Conservation (phyloP, 2,113 vertebrate species). For the Hippopotamus amphibius region DNA sequence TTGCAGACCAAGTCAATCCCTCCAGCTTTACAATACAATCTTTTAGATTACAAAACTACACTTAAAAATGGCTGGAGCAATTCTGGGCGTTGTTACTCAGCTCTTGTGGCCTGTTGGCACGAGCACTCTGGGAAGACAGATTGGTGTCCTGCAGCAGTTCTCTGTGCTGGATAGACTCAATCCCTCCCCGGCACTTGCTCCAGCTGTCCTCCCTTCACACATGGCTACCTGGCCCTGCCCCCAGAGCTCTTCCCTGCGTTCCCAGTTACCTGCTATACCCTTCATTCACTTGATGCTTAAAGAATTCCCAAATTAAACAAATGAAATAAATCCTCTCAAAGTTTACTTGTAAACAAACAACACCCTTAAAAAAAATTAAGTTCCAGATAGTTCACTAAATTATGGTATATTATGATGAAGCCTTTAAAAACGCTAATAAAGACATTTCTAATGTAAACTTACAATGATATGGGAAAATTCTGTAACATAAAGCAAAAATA, state of each 20-base stretch:
- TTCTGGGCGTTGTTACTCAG: constrained; percentile 60
- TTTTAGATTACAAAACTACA: constrained; percentile 77
- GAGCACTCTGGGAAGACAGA: constrained; percentile 60
- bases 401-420: neutral
- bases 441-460: neutral
- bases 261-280: neutral
- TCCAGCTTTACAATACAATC: constrained; percentile 70
- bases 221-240: constrained; percentile 51
- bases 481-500: neutral
- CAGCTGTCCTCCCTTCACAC: constrained; percentile 58
- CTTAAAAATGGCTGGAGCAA: constrained; percentile 59
- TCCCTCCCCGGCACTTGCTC: neutral
- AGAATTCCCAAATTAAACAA: constrained; percentile 23
- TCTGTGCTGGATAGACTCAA: neutral
- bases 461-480: neutral
- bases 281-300: neutral
- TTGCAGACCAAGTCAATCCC: constrained; percentile 68
- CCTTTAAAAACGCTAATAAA: neutral
- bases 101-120: constrained; percentile 74
- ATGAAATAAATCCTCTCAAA: constrained; percentile 1
- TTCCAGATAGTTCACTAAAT: constrained; percentile 30
- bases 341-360: constrained; percentile 6
- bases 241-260: neutral
- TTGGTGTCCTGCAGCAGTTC: constrained; percentile 67
- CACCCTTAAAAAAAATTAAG: constrained; percentile 10